phyloP scores from a whole-genome alignment of 2,113 vertebrate genomes.

The Pelecanoides urinatrix region DNA sequence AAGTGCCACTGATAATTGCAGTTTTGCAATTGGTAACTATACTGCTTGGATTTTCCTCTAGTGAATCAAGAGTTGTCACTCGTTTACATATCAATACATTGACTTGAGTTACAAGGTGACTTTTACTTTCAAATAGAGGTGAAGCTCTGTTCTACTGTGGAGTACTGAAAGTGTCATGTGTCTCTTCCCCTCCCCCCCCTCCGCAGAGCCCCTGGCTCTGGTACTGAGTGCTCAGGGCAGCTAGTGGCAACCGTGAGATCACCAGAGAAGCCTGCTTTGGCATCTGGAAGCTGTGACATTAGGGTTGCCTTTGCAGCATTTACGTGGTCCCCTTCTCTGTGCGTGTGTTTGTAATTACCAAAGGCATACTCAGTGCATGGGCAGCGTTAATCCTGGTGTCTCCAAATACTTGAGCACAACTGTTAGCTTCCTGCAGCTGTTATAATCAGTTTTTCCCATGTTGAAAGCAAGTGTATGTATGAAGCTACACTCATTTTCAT shows the following conservation, averaged over 20 bases:
- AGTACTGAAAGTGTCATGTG: background rate
- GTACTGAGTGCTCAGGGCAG: background rate
- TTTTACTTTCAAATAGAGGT: background rate
- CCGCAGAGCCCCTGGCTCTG: background rate
- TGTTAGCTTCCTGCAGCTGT: background rate
- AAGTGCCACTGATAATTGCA: background rate
- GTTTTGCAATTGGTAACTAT: background rate
- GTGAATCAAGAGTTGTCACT: background rate
- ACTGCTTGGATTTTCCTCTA: background rate
- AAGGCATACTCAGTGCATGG: too few species aligned
- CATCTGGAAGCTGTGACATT: background rate
- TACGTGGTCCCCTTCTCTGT: background rate
- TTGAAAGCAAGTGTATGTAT: rapidly evolving
- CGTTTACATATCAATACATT: background rate
- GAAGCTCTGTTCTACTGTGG: background rate
- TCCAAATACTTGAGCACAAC: too few species aligned
- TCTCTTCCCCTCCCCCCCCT: too few species aligned
- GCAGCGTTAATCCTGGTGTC: rapidly evolving
- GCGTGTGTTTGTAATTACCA: background rate
- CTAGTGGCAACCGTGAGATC: background rate
- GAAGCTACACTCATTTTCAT: rapidly evolving
- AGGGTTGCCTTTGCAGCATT: background rate
- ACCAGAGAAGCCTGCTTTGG: background rate
- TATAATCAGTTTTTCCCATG: rapidly evolving
- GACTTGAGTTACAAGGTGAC: background rate